A percentile compares a stretch with the other conserved stretches of the same genome.
Evolutionary conservation across 2,888 invertebrate species (phyloP).

Genomic region (Limnephilus auricula): DNA sequence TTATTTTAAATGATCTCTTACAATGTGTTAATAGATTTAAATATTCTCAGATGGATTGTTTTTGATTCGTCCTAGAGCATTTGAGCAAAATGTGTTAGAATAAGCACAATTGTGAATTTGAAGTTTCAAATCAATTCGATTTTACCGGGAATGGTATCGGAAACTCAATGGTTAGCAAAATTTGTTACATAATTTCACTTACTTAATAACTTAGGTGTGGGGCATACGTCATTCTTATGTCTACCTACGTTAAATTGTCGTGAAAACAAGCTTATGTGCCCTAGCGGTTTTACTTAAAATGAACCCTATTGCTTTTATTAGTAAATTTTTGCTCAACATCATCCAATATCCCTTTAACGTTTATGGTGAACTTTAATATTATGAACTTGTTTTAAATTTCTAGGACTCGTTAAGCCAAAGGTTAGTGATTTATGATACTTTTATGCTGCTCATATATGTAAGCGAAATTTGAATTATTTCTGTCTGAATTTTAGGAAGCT

Average conservation of each 20-base stretch:
- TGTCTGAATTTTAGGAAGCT: background rate
- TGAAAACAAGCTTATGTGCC: too few relatives aligned
- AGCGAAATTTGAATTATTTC: conserved; percentile 27
- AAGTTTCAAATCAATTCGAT: background rate
- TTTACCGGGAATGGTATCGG: background rate
- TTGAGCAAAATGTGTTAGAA: too few relatives aligned
- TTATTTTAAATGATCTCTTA: too few relatives aligned
- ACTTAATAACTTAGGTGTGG: too few relatives aligned
- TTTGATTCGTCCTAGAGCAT: too few relatives aligned
- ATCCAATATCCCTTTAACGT: background rate
- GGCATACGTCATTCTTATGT: too few relatives aligned
- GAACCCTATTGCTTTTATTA: background rate
- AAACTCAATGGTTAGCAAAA: background rate
- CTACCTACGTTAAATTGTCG: too few relatives aligned
- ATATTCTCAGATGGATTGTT: too few relatives aligned
- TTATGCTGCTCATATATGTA: conserved; percentile 32
- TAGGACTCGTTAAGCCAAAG: conserved; percentile 41
- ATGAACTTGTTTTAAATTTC: conserved; percentile 43
- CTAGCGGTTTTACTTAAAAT: too few relatives aligned
- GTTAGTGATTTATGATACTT: conserved; percentile 36
- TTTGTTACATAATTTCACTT: too few relatives aligned
- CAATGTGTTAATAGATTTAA: too few relatives aligned
- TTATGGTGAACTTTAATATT: conserved; percentile 28
- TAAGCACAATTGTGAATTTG: too few relatives aligned
- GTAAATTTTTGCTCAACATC: background rate